Evolutionary conservation across 64 coral and sea anemone genomes (phyloP), one percentile per base, ranked within the genome.

Genomic region (Pocillopora verrucosa): DNA sequence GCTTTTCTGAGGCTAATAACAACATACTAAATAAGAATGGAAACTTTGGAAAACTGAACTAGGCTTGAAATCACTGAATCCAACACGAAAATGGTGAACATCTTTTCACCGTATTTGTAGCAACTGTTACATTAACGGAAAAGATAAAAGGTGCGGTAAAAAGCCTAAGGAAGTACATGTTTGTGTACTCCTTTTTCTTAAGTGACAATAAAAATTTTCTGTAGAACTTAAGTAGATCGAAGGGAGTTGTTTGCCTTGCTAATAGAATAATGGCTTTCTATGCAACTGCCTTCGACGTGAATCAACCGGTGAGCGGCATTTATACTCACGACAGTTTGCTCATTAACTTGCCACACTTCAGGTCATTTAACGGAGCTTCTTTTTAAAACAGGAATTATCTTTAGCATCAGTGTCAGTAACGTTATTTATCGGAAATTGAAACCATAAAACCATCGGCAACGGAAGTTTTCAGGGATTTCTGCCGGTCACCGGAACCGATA

Each of bases 341-440:
- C 22, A 70, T 70, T 70, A 70, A 70, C 22, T 70, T 70, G n/a
- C 67, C 67, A 70, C 67, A 70, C 67, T 70, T 70, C 25, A 11
- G 19, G 22, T 22, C 67, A 24, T 24, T 70, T 70, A n/a, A 24
- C 67, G 20, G 67, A 70, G 67, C 25, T 22, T 70, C 67, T n/a
- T 70, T 63, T 68, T 4, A 45, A 83, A 67, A 68, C 34, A 25
- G 3, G 36, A 63, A 81, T 61, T 15, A 4, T 1, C 11, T 35
- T 82, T 84, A 1, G 37, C 36, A 51, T 51, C 41, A 51, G 38
- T 85, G 82, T 72, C 65, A 67, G 36, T 85, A 85, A 59, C 12
- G 36, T 72, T 56, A 72, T 72, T 85, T 45, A 85, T n/a, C 82
- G 82, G 82, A 85, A 85, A 85, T 85, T 72, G 65, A 62, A 61